Base-by-base conservation (phyloP, 1,140 invertebrate genomes). In the Pachyrhynchus sulphureomaculatus region DNA sequence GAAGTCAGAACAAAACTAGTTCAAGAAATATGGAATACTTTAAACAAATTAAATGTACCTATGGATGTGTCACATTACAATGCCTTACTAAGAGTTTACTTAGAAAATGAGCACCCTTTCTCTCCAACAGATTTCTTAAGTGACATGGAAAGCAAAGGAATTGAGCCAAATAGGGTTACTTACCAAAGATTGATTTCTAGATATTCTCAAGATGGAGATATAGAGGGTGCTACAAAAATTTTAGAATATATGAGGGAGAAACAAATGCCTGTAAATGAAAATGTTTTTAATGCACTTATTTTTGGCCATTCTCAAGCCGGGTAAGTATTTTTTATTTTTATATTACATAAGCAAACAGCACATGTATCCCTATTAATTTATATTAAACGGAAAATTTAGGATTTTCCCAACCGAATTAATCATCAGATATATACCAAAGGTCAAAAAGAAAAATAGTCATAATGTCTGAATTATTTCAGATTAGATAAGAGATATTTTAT, bases 61-160 rank as follows among this genome's bases (percentile, higher is more conserved):
- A 82, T 93, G 81, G 89, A 92, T 72, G 83, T 91, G 6, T 89
- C 86, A 2, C 91, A 94, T 72, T 95, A 93, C 70, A 95, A 95
- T 82, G 87, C 90, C 9, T 74, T 94, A 9, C 73, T 95, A 9
- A 78, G 86, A 49, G 87, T 93, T 0, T 92, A 94, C 72, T 73
- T 93, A 60, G 89, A 94, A 76, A 95, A 95, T 78, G 86, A 92
- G 68, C 81, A 90, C 72, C 73, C 82, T 21, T 93, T 95, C 73
- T 86, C 86, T 13, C 90, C 91, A 0, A 80, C 82, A 6, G 82
- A 90, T 41, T 89, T 95, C 71, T 78, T 95, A 4, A 76, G 83
- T 23, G 81, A 87, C 68, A 81, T 95, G 68, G 85, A 89, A 71
- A 78, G 78, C 4, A 89, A 90, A 72, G 84, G 85, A 3, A 80